Evolutionary conservation across 2,888 invertebrate species (phyloP).

Genomic region (Drosophila trichaetosa): DNA sequence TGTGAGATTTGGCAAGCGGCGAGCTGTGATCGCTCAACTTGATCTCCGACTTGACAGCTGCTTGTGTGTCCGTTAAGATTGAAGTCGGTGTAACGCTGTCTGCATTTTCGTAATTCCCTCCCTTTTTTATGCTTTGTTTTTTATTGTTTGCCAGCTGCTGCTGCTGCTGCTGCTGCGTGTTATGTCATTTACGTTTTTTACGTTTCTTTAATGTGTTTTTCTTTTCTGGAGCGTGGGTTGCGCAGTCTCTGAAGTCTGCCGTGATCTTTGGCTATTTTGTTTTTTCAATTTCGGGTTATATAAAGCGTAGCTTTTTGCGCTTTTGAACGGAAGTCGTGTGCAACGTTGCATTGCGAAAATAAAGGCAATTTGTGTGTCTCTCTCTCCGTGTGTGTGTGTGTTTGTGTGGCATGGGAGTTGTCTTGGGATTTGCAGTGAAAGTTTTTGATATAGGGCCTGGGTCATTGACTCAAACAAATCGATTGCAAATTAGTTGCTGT

Average conservation of each 20-base stretch:
- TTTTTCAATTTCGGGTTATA: slow-evolving; percentile 41
- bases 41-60: slow-evolving; percentile 58
- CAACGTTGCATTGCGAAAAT: slow-evolving; percentile 75
- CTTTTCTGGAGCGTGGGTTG: slow-evolving; percentile 54
- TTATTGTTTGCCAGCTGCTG: slow-evolving; percentile 8
- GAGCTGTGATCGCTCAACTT: slow-evolving; percentile 64
- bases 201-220: slow-evolving; percentile 45
- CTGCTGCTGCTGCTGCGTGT: slow-evolving; percentile 18
- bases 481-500: slow-evolving; percentile 6
- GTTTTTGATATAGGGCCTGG: slow-evolving; percentile 37
- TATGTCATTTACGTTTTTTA: slow-evolving; percentile 49
- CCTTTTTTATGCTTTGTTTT: slow-evolving; percentile 12
- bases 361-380: slow-evolving; percentile 35
- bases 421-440: slow-evolving; percentile 42
- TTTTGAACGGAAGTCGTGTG: slow-evolving; percentile 70
- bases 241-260: slow-evolving; percentile 5
- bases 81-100: slow-evolving; percentile 45
- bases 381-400: background rate
- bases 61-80: slow-evolving; percentile 34
- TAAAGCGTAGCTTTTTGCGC: slow-evolving; percentile 50
- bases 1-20: slow-evolving; percentile 70
- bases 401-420: slow-evolving; percentile 34
- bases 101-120: slow-evolving; percentile 60
- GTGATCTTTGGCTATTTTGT: slow-evolving; percentile 22
- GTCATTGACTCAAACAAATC: slow-evolving; percentile 44